Conservation (phyloP, 2,113 vertebrate genomes). For the Corythoichthys haematopterus region DNA sequence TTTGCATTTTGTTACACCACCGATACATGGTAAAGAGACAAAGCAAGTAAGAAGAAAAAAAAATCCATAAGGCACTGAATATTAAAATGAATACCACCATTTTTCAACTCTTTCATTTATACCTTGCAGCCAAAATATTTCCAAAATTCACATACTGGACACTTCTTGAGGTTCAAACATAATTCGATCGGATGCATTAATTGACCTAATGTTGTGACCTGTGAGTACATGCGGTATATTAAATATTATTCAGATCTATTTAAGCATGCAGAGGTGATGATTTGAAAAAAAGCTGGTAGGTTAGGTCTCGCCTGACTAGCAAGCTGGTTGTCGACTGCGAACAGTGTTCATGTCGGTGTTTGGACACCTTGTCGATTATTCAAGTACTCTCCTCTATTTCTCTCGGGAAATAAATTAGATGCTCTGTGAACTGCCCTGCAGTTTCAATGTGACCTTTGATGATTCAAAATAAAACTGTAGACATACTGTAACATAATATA, state of each 20-base stretch:
- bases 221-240: background rate
- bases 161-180: background rate
- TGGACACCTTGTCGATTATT: conserved; percentile 76
- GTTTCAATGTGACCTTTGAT: conserved; percentile 71
- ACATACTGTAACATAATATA: conserved; percentile 44
- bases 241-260: background rate
- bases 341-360: conserved; percentile 67
- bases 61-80: conserved; percentile 42
- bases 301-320: conserved; percentile 26
- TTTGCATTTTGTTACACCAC: conserved; percentile 35
- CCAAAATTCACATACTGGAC: background rate
- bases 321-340: conserved; percentile 56
- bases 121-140: conserved; percentile 3
- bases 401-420: conserved; percentile 76
- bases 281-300: conserved; percentile 24
- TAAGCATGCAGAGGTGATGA: conserved; percentile 11
- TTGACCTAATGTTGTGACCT: no score
- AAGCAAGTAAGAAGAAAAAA: conserved; percentile 18
- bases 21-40: conserved; percentile 24
- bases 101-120: conserved; percentile 25
- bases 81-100: conserved; percentile 32
- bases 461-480: conserved; percentile 45
- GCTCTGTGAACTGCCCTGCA: conserved; percentile 80
- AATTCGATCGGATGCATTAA: background rate
- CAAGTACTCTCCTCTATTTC: conserved; percentile 71